Evolutionary conservation across 2,113 vertebrate genomes (phyloP), one percentile per base, ranked within the genome.

Genomic region (Delphinapterus leucas): DNA sequence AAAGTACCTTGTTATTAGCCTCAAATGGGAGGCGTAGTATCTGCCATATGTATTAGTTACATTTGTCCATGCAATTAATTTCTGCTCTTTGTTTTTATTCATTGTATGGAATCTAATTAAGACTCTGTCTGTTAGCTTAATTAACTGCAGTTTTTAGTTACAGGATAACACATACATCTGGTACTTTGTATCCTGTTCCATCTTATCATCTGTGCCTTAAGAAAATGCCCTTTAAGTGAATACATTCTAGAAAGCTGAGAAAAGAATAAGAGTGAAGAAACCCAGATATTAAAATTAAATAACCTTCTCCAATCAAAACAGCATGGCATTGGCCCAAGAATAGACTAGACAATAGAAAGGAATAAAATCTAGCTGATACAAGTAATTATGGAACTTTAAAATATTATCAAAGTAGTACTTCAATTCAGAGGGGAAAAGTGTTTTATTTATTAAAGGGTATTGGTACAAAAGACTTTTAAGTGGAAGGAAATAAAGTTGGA

Each of bases 191-290:
- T 31, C 21, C 33, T 41, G 33, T 53, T 92, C 4, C 25, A 61
- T 74, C 53, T 89, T 80, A 67, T 53, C 58, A 68, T 96, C 28
- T 86, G 8, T 96, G 21, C 38, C 7, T 95, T 23, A n/a, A 93
- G 53, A 82, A 85, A 53, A 25, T 76, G 1, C 47, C 17, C 36
- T 61, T 31, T 83, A 84, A 77, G 41, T 80, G 58, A 73, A 12
- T 73, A n/a, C 23, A 38, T 49, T 89, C 61, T 85, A 49, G 53
- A 61, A 97, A 95, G 89, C 38, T 88, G 70, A 92, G 49, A 67
- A n/a, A 67, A 71, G 61, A 58, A 21, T 26, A 67, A 83, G 38
- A 87, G 61, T 18, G 5, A 82, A 44, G 25, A 20, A 28, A 47
- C 7, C 41, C 26, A 47, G 18, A 71, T 90, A 61, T 41, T 89